Evolutionary conservation across 2,888 invertebrate genomes (phyloP).

Genomic region (Perdita meconis): DNA sequence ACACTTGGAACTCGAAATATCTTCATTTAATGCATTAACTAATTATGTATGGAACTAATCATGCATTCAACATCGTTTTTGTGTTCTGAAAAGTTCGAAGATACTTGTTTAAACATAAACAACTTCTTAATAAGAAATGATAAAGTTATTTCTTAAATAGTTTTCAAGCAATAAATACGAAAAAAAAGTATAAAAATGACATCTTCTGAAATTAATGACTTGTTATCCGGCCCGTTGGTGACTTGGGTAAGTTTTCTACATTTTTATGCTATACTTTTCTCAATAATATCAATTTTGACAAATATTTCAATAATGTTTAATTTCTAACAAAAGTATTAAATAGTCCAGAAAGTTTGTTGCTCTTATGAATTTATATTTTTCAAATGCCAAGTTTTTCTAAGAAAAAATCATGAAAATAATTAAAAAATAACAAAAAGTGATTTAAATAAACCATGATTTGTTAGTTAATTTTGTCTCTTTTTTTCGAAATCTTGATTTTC

Average conservation of each 20-base stretch:
- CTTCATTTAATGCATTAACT: too few species aligned
- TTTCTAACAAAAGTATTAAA: too few species aligned
- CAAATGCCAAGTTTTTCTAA: too few species aligned
- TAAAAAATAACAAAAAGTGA: too few species aligned
- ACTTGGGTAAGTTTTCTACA: conserved; percentile 90
- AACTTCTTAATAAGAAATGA: conserved; percentile 17
- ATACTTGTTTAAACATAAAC: not conserved
- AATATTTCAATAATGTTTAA: conserved; percentile 11
- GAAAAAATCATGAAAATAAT: too few species aligned
- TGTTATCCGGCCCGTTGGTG: conserved; percentile 92
- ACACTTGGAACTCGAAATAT: too few species aligned
- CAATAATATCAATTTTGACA: not conserved
- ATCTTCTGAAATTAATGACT: conserved; percentile 92
- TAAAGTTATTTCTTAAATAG: conserved; percentile 21
- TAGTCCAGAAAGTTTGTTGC: too few species aligned
- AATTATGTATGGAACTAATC: not conserved
- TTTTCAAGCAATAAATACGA: conserved; percentile 29
- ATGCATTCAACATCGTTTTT: not conserved
- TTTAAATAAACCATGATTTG: too few species aligned
- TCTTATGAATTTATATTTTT: too few species aligned
- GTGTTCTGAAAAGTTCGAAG: not conserved
- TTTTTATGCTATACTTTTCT: not conserved
- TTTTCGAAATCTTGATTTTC: too few species aligned
- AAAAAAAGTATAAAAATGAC: conserved; percentile 79
- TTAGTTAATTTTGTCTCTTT: too few species aligned